Conservation (phyloP, 2,888 invertebrate species). For the Halictus ligatus region DNA sequence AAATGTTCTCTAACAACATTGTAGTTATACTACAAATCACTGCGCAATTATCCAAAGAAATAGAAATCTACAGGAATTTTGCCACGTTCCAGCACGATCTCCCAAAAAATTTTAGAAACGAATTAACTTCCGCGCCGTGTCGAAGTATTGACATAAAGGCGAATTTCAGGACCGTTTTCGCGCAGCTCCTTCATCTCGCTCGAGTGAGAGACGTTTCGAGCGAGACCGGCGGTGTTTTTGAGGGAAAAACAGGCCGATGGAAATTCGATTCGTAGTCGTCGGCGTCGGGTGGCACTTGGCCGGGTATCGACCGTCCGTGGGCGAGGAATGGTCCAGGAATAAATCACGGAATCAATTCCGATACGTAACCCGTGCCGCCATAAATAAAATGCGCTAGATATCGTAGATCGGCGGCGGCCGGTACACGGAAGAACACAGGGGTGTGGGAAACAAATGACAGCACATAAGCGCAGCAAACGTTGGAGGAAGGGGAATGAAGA, state of each 20-base stretch:
- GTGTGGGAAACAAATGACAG: slow-evolving; percentile 74
- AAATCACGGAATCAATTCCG: slow-evolving; percentile 77
- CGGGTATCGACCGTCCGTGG: slow-evolving; percentile 38
- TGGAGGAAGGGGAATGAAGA: slow-evolving; percentile 6
- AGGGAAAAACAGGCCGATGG: slow-evolving; percentile 24
- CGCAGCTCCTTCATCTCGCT: neutral
- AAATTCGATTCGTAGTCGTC: slow-evolving; percentile 43
- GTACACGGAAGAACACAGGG: slow-evolving; percentile 23
- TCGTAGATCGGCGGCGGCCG: slow-evolving; percentile 60
- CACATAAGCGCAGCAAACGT: slow-evolving; percentile 64
- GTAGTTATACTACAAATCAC: no score
- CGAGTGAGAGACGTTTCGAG: neutral
- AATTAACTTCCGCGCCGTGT: neutral
- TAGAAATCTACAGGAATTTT: no score
- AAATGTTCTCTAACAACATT: no score
- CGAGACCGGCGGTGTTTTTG: neutral
- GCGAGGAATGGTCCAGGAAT: slow-evolving; percentile 62
- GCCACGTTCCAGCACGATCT: no score
- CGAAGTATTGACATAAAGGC: neutral
- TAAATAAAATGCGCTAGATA: slow-evolving; percentile 76
- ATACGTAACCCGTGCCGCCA: slow-evolving; percentile 66
- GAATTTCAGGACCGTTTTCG: neutral
- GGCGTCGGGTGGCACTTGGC: neutral
- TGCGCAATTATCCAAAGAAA: no score
- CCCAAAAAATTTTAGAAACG: neutral